Evolutionary conservation across 1,140 invertebrate genomes (phyloP).

Genomic region (Anastrepha ludens): DNA sequence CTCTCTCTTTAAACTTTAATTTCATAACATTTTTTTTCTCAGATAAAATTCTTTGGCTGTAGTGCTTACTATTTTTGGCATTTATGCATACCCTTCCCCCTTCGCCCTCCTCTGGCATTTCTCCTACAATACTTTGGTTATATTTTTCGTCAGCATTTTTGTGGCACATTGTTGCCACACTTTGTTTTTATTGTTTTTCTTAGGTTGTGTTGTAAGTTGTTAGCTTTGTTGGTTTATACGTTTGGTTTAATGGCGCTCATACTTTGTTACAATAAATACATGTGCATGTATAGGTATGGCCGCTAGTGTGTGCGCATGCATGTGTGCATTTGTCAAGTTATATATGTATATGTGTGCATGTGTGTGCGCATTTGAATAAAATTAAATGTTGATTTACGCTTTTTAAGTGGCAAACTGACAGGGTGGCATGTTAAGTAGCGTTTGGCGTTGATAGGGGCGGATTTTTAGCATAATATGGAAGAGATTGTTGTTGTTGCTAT

Average conservation of each 20-base stretch:
- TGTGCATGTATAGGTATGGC: conserved; percentile 65
- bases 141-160: conserved; percentile 47
- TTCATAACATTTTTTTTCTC: neutral
- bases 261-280: conserved; percentile 38
- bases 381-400: conserved; percentile 51
- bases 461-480: conserved; percentile 43
- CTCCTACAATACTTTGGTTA: neutral
- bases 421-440: conserved; percentile 69
- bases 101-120: neutral
- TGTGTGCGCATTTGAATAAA: conserved; percentile 54
- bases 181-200: neutral
- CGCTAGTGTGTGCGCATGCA: conserved; percentile 59
- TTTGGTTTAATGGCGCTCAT: conserved; percentile 40
- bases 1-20: neutral
- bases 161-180: conserved; percentile 44
- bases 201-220: conserved; percentile 53
- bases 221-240: conserved; percentile 34
- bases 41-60: conserved; percentile 27
- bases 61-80: conserved; percentile 48
- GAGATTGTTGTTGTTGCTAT: conserved; percentile 66
- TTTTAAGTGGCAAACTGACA: conserved; percentile 52
- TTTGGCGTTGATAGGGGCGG: conserved; percentile 59
- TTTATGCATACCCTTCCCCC: conserved; percentile 11
- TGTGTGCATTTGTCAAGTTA: neutral
- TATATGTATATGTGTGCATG: conserved; percentile 45